These are phyloP conservation scores for Hoplostethus mediterraneus DNA, from an alignment of 2,797 vertebrate genomes.

Conservation along the genomic window DNA sequence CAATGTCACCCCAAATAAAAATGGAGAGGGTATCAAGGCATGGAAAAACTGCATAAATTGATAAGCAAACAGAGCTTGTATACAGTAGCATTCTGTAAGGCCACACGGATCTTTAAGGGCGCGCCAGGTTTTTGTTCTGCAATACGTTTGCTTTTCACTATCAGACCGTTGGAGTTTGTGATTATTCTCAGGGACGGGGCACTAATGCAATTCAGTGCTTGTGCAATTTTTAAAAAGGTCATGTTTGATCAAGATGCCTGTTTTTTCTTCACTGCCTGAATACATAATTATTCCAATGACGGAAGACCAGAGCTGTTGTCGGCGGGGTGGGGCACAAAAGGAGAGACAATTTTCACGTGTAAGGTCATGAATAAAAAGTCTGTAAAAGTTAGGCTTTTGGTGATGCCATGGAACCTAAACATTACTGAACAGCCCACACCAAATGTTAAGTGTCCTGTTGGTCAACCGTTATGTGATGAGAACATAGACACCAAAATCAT, in stretches of 20 bases:
- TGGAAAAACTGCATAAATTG: constrained; percentile 17
- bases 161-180: background rate
- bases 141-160: background rate
- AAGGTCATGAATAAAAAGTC: too few relatives aligned
- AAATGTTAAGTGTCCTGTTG: too few relatives aligned
- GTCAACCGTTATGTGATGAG: too few relatives aligned
- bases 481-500: too few relatives aligned
- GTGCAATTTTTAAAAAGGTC: constrained; percentile 3
- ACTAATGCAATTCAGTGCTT: background rate
- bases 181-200: constrained; percentile 6
- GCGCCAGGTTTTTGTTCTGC: background rate
- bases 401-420: too few relatives aligned
- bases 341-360: background rate
- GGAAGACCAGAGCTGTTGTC: background rate
- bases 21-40: constrained; percentile 33
- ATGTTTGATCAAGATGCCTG: background rate
- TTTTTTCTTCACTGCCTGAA: background rate
- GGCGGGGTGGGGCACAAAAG: too few relatives aligned
- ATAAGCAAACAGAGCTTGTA: constrained; percentile 15
- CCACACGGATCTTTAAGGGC: constrained; percentile 14
- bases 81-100: constrained; percentile 12
- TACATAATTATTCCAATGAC: background rate
- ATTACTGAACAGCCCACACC: too few relatives aligned
- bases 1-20: constrained; percentile 42
- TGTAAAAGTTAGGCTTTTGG: too few relatives aligned